phyloP scores from a whole-genome alignment of 2,888 invertebrate genomes.

The Cyaniris semiargus region DNA sequence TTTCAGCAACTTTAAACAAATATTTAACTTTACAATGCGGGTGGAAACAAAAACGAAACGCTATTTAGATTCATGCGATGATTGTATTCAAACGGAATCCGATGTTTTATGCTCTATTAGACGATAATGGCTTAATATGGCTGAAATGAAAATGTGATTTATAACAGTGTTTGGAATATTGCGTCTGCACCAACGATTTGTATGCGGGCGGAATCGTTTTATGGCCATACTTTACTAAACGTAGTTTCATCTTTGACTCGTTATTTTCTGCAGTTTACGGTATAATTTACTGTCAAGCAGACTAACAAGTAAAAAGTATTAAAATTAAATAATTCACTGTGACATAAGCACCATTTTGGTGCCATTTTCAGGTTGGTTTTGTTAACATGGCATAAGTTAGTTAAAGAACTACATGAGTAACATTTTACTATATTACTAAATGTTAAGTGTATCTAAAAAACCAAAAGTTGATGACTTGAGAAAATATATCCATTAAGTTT shows the following conservation, averaged over 20 bases:
- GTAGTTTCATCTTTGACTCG: background rate
- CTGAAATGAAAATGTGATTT: constrained; percentile 30
- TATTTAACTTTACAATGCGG: background rate
- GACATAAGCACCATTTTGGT: too few relatives aligned
- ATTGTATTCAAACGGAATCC: constrained; percentile 20
- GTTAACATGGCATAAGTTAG: too few relatives aligned
- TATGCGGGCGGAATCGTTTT: constrained; percentile 30
- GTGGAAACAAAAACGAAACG: background rate
- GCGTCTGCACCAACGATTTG: constrained; percentile 32
- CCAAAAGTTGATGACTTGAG: background rate
- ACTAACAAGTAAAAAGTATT: background rate
- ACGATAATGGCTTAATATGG: constrained; percentile 18
- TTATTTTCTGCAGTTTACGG: background rate
- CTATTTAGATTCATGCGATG: constrained; percentile 16
- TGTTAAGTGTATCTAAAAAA: background rate
- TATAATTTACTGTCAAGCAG: background rate
- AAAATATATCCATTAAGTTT: constrained; percentile 1
- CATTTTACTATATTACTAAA: background rate
- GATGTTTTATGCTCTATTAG: constrained; percentile 30
- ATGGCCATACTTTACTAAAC: constrained; percentile 25
- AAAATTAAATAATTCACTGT: background rate
- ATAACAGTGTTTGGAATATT: constrained; percentile 20
- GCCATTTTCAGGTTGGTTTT: too few relatives aligned
- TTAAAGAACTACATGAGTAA: too few relatives aligned
- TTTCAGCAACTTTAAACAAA: background rate